These are phyloP conservation scores for Microtus montanus DNA, from an alignment of 2,113 vertebrate genomes.

Conservation along the genomic window DNA sequence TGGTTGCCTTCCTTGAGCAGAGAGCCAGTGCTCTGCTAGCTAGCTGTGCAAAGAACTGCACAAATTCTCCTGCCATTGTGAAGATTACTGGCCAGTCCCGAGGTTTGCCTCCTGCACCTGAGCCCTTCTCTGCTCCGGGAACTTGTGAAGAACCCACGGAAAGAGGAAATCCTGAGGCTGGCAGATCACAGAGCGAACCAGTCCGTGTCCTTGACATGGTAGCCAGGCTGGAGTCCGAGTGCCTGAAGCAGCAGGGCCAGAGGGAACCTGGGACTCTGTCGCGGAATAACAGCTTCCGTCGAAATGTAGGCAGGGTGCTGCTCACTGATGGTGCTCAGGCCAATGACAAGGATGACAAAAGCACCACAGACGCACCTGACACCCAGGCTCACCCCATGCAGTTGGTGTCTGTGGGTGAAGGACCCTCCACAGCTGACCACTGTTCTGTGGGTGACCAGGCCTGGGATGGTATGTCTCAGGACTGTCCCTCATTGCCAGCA, in stretches of 20 bases:
- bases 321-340: slow-evolving; percentile 84
- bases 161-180: slow-evolving; percentile 61
- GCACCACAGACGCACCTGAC: not conserved
- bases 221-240: slow-evolving; percentile 94
- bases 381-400: slow-evolving; percentile 57
- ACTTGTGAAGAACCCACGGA: slow-evolving; percentile 59
- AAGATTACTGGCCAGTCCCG: slow-evolving; percentile 81
- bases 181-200: slow-evolving; percentile 85
- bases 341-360: slow-evolving; percentile 53
- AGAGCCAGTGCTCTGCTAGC: slow-evolving; percentile 87
- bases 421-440: not conserved
- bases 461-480: slow-evolving; percentile 69
- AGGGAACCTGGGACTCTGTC: slow-evolving; percentile 86
- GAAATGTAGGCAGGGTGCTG: slow-evolving; percentile 90
- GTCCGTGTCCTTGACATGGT: slow-evolving; percentile 95
- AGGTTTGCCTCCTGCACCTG: slow-evolving; percentile 42
- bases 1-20: slow-evolving; percentile 96
- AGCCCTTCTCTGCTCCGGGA: slow-evolving; percentile 62
- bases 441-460: not conserved
- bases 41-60: slow-evolving; percentile 84
- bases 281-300: slow-evolving; percentile 91
- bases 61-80: slow-evolving; percentile 29
- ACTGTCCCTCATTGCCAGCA: slow-evolving; percentile 58
- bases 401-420: slow-evolving; percentile 29
- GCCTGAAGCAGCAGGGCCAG: slow-evolving; percentile 87